Percentiles rank a stretch among this genome's conserved stretches.
Evolutionary conservation across 2,113 vertebrate genomes (phyloP).

Genomic region (Macrotus californicus): DNA sequence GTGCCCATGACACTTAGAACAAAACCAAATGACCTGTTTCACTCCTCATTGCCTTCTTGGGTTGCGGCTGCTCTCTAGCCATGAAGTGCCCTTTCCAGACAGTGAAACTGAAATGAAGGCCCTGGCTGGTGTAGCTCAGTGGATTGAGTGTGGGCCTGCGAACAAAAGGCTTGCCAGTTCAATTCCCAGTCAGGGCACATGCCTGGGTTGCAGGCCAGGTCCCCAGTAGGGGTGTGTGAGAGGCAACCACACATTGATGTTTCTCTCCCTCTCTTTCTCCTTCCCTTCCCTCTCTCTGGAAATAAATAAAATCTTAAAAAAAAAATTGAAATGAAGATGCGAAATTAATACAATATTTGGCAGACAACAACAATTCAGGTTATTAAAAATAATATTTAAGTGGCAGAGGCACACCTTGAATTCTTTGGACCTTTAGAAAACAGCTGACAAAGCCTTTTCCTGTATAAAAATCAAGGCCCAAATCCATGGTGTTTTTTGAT

Average conservation of each 20-base stretch:
- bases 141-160: too few species aligned
- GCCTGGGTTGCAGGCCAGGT: too few species aligned
- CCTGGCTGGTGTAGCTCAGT: too few species aligned
- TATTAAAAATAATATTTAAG: background rate
- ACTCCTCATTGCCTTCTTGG: background rate
- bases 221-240: too few species aligned
- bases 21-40: background rate
- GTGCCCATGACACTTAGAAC: background rate
- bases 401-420: background rate
- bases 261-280: too few species aligned
- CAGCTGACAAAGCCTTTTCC: background rate
- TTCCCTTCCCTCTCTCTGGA: too few species aligned
- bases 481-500: background rate
- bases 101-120: background rate
- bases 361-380: background rate
- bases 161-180: too few species aligned
- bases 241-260: too few species aligned
- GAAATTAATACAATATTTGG: background rate
- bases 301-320: too few species aligned
- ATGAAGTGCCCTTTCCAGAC: background rate
- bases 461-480: slow-evolving; percentile 41
- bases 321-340: background rate
- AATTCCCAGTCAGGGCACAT: too few species aligned
- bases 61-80: background rate
- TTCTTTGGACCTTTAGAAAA: slow-evolving; percentile 10